phyloP scores from a whole-genome alignment of 2,888 invertebrate species.

The Zootermopsis nevadensis region DNA sequence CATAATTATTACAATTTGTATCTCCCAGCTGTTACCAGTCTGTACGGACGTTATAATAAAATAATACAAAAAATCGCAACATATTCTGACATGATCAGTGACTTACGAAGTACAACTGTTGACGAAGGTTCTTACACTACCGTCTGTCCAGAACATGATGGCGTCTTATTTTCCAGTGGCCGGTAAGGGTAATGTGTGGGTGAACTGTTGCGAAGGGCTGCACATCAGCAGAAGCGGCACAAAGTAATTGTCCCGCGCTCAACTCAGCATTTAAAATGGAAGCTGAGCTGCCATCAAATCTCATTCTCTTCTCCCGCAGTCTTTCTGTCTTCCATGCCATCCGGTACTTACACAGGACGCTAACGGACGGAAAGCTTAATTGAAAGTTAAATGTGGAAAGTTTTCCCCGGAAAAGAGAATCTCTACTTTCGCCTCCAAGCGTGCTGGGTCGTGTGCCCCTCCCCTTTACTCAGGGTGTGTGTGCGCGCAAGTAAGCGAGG shows the following conservation, averaged over 20 bases:
- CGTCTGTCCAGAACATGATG: background rate
- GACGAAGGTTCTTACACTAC: background rate
- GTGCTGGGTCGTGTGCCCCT: background rate
- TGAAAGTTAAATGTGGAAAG: constrained; percentile 52
- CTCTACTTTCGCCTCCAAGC: constrained; percentile 9
- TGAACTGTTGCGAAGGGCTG: background rate
- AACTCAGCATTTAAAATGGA: constrained; percentile 26
- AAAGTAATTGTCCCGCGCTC: constrained; percentile 27
- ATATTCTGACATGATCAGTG: too few relatives aligned
- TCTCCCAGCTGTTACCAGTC: too few relatives aligned
- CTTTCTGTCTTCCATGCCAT: background rate
- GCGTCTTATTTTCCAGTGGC: background rate
- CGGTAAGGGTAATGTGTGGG: background rate
- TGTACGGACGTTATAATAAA: too few relatives aligned
- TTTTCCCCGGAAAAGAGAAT: constrained; percentile 40
- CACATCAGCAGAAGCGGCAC: constrained; percentile 6
- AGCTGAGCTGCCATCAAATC: constrained; percentile 6
- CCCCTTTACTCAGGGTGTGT: background rate
- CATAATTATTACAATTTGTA: too few relatives aligned
- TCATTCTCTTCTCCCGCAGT: background rate
- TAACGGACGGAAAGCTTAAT: constrained; percentile 43
- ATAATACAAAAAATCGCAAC: too few relatives aligned
- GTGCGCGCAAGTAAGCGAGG: background rate
- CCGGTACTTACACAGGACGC: constrained; percentile 1
- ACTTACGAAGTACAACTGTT: background rate